Percentiles rank a stretch among this genome's conserved stretches.
phyloP scores from a whole-genome alignment of 1,140 invertebrate genomes.

The Sipha flava region DNA sequence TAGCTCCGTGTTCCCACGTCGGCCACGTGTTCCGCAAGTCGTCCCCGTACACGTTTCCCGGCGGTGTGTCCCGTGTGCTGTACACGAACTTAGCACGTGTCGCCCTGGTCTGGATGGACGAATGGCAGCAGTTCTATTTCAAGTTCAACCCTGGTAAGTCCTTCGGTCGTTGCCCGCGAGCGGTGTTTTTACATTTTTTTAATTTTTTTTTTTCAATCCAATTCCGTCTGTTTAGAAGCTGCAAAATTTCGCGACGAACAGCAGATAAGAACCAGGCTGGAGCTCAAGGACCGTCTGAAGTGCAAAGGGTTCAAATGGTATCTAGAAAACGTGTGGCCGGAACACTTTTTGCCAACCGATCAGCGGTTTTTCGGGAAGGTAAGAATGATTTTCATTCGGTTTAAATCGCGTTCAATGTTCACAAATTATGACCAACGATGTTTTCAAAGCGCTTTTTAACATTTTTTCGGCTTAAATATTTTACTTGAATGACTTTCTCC shows the following conservation, averaged over 20 bases:
- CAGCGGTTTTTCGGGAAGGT: slow-evolving; percentile 75
- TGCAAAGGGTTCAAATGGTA: slow-evolving; percentile 95
- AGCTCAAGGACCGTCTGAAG: slow-evolving; percentile 64
- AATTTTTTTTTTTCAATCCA: too few species aligned
- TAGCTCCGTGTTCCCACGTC: slow-evolving; percentile 91
- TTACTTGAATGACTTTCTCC: too few species aligned
- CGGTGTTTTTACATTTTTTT: too few species aligned
- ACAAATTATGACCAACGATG: too few species aligned
- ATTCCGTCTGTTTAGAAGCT: too few species aligned
- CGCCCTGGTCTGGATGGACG: slow-evolving; percentile 88
- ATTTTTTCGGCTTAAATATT: too few species aligned
- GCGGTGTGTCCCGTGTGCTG: slow-evolving; percentile 75
- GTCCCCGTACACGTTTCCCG: slow-evolving; percentile 84
- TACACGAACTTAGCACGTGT: slow-evolving; percentile 82
- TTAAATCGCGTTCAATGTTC: too few species aligned
- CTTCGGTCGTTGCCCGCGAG: too few species aligned
- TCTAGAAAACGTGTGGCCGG: slow-evolving; percentile 80
- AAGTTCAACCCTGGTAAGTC: slow-evolving; percentile 57
- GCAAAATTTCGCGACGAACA: slow-evolving; percentile 53
- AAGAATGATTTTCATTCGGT: slow-evolving; percentile 33
- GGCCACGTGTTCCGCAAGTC: slow-evolving; percentile 96
- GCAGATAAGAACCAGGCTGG: slow-evolving; percentile 60
- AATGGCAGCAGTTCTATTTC: slow-evolving; percentile 86
- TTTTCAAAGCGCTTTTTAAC: too few species aligned
- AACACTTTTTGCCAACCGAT: slow-evolving; percentile 80